Base-by-base conservation (phyloP, 2,113 vertebrate species). In the Suricata suricatta region DNA sequence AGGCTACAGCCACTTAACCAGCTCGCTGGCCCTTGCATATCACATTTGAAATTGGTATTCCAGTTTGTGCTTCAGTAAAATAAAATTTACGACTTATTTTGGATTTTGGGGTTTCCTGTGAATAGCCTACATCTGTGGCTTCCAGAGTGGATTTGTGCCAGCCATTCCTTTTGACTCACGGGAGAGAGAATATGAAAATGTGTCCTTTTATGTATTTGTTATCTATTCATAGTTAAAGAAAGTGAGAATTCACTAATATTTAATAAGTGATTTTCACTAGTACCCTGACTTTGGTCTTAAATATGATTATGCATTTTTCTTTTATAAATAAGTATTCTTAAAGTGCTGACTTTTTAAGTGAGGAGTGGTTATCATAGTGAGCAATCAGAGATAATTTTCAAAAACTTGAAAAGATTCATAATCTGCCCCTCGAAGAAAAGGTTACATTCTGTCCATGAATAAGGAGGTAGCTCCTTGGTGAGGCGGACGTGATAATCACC, bases 251-350 rank as follows among this genome's bases (percentile, higher is more conserved):
- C 68, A 44, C 19, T 97, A 68, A 27, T 77, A 82, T 86, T 92
- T 92, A 92, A 88, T 90, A 93, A 52, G 25, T 96, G 4, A 69
- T 77, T 90, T 97, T 97, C 16, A 66, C 25, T 81, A 72, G 11
- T 91, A 17, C 31, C 17, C 19, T 90, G 27, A 64, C 15, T 92
- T 96, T 82, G 64, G 38, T 96, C 54, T 94, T 96, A 92, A 95
- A 68, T 92, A 63, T 69, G 60, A 52, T 5, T 87, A 21, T 12
- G 31, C 7, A 21, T 95, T 95, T 82, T 88, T 12, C 23, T 87
- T 86, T 97, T 88, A 88, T 50, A 92, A 84, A 9, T 50, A 52
- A 9, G 0, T 82, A 19, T 66, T 92, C 23, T 88, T 84, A 88
- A 91, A 95, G 17, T 81, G 35, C 50, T 96, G 9, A 15, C 84